Evolutionary conservation across 2,797 vertebrate genomes (phyloP).

Genomic region (Hydrolagus colliei): DNA sequence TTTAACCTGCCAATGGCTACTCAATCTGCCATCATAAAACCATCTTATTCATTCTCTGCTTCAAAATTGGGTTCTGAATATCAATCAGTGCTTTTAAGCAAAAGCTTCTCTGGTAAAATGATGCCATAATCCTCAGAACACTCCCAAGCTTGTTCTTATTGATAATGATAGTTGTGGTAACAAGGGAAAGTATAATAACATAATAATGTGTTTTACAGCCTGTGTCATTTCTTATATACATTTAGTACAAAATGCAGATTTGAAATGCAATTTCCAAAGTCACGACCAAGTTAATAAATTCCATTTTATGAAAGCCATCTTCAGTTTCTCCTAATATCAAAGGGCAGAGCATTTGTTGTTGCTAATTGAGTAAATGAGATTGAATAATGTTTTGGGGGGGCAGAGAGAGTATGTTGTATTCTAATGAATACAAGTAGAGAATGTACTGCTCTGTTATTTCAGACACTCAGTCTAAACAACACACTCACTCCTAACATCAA

Average conservation of each 20-base stretch:
- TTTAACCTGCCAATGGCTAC: not conserved
- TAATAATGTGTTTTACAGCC: not conserved
- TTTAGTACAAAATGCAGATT: not conserved
- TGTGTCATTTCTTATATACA: not conserved
- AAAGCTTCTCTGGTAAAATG: not conserved
- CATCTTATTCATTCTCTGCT: not conserved
- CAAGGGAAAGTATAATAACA: not conserved
- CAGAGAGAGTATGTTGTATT: no score
- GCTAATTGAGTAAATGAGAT: not conserved
- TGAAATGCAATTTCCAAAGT: not conserved
- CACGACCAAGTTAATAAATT: not conserved
- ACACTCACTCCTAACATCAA: no score
- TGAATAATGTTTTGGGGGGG: no score
- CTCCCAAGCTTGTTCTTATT: not conserved
- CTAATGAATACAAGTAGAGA: no score
- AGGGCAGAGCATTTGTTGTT: no score
- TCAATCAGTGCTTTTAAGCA: not conserved
- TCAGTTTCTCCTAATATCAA: not conserved
- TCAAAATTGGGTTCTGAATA: constrained; percentile 3
- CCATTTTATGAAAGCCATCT: not conserved
- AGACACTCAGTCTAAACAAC: no score
- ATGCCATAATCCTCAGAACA: not conserved
- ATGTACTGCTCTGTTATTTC: no score
- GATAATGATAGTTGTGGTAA: not conserved
- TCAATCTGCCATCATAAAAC: not conserved